These are phyloP conservation scores for Botrylloides violaceus DNA, from an alignment of 23 tunicate species.

Conservation along the genomic window DNA sequence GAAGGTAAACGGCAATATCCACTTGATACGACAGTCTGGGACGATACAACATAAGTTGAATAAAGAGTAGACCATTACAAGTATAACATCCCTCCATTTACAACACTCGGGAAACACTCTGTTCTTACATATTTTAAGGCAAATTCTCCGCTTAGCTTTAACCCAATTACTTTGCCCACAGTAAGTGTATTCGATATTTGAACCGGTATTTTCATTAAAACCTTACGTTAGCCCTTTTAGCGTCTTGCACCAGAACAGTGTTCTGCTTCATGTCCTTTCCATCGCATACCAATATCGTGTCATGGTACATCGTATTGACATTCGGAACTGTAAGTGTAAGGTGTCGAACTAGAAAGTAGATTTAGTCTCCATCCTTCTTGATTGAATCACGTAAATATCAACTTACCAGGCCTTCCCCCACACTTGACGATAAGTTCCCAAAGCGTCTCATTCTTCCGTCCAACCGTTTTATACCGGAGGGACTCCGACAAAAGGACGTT, in stretches of 20 bases:
- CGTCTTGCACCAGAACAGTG: slow-evolving; percentile 13
- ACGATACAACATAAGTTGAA: too few relatives aligned
- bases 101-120: too few relatives aligned
- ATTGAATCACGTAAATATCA: background rate
- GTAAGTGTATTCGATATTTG: too few relatives aligned
- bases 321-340: slow-evolving; percentile 26
- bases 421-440: slow-evolving; percentile 18
- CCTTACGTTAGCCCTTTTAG: slow-evolving; percentile 13
- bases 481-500: slow-evolving; percentile 22
- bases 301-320: slow-evolving; percentile 18
- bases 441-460: slow-evolving; percentile 19
- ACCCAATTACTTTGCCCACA: too few relatives aligned
- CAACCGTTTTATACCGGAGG: slow-evolving; percentile 13
- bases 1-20: too few relatives aligned
- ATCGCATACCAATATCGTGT: slow-evolving; percentile 12
- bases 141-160: too few relatives aligned
- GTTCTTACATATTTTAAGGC: too few relatives aligned
- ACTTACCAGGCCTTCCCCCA: slow-evolving; percentile 32
- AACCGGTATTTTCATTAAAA: too few relatives aligned
- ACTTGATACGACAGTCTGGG: too few relatives aligned
- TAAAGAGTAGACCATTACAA: too few relatives aligned
- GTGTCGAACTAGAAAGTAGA: too few relatives aligned
- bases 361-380: background rate
- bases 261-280: slow-evolving; percentile 9
- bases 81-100: too few relatives aligned